Conservation (phyloP, 2,888 invertebrate genomes). For the Pemphredon lugubris region DNA sequence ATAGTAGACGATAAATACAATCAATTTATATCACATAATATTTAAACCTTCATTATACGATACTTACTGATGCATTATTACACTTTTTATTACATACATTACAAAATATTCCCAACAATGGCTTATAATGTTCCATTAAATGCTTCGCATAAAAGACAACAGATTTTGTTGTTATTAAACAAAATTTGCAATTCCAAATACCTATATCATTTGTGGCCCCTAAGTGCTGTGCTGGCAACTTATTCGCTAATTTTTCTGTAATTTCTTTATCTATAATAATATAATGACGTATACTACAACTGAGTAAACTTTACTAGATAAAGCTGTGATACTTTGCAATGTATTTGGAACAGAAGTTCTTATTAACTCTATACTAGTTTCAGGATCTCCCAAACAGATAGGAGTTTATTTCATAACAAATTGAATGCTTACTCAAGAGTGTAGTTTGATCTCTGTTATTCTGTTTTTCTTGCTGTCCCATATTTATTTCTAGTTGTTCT, state of each 20-base stretch:
- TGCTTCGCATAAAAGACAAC: slow-evolving; percentile 80
- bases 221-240: slow-evolving; percentile 67
- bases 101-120: slow-evolving; percentile 61
- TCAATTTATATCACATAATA: not conserved
- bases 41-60: slow-evolving; percentile 2
- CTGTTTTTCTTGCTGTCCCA: slow-evolving; percentile 12
- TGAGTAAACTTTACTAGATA: too few species aligned
- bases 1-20: too few species aligned
- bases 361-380: too few species aligned
- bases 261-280: slow-evolving; percentile 63
- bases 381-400: too few species aligned
- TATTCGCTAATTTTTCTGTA: slow-evolving; percentile 65
- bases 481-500: not conserved
- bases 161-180: slow-evolving; percentile 77
- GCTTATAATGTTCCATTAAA: slow-evolving; percentile 79
- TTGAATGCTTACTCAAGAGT: slow-evolving; percentile 31
- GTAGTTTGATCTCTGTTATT: slow-evolving; percentile 2
- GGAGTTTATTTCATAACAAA: slow-evolving; percentile 1
- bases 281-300: too few species aligned
- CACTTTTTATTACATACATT: slow-evolving; percentile 68
- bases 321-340: too few species aligned
- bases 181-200: slow-evolving; percentile 81
- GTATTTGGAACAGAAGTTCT: too few species aligned
- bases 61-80: slow-evolving; percentile 58
- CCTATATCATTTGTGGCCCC: slow-evolving; percentile 71